Percentiles rank a stretch among this genome's conserved stretches.
phyloP scores from a whole-genome alignment of 2,113 vertebrate genomes.

The Centropristis striata region DNA sequence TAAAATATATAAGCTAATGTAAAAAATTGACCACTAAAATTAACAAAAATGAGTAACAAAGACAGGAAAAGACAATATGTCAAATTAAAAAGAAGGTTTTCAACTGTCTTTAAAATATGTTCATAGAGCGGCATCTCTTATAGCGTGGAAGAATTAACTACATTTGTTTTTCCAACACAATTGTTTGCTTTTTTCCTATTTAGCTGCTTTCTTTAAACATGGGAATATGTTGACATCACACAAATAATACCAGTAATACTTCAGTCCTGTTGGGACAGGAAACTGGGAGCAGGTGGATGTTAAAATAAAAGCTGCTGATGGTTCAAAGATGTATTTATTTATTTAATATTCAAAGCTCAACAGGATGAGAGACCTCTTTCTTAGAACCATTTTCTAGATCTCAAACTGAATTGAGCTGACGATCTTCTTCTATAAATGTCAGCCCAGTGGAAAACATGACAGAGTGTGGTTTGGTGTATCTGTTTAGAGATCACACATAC shows the following conservation, averaged over 20 bases:
- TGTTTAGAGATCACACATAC: conserved; percentile 40
- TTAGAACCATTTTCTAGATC: conserved; percentile 36
- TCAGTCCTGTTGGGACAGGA: conserved; percentile 19
- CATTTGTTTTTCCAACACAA: neutral
- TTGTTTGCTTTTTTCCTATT: conserved; percentile 4
- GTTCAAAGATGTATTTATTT: conserved; percentile 16
- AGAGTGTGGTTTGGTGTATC: conserved; percentile 40
- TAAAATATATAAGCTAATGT: no score
- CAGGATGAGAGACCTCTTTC: conserved; percentile 15
- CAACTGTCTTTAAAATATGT: no score
- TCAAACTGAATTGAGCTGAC: conserved; percentile 28
- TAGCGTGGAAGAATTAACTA: neutral
- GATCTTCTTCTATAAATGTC: conserved; percentile 64
- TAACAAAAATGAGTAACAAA: no score
- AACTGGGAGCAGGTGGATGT: conserved; percentile 30
- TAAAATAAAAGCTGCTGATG: neutral
- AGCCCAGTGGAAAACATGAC: conserved; percentile 76
- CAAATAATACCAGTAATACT: conserved; percentile 21
- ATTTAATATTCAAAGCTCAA: conserved; percentile 16
- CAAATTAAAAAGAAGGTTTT: no score
- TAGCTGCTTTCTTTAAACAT: neutral
- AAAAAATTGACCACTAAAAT: no score
- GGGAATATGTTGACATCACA: neutral
- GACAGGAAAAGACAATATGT: no score
- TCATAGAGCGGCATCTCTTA: no score